These are phyloP conservation scores for Danio tinwini DNA, from an alignment of 2,797 vertebrate species.

Conservation along the genomic window DNA sequence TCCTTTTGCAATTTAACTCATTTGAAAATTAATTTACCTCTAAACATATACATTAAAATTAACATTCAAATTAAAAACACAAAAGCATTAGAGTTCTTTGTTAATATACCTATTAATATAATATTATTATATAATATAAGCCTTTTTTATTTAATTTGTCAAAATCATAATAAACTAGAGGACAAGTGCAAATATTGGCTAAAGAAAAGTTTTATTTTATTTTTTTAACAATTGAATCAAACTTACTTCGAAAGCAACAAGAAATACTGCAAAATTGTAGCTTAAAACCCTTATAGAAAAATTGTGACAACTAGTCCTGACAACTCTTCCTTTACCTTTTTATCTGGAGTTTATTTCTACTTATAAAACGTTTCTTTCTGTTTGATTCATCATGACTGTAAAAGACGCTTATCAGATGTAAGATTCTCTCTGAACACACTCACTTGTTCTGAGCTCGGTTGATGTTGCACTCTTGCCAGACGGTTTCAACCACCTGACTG, in stretches of 20 bases:
- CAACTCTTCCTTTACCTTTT: not conserved
- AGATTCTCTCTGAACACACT: conserved; percentile 60
- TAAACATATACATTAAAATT: too few species aligned
- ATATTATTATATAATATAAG: too few species aligned
- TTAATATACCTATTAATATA: too few species aligned
- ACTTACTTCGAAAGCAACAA: too few species aligned
- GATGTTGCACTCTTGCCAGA: conserved; percentile 99
- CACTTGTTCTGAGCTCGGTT: conserved; percentile 97
- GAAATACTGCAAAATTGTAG: not conserved
- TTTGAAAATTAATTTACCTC: too few species aligned
- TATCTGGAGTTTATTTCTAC: not conserved
- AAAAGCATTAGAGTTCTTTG: too few species aligned
- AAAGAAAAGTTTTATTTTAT: not conserved
- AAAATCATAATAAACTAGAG: too few species aligned
- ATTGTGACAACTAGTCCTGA: not conserved
- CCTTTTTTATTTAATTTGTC: too few species aligned
- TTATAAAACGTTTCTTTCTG: not conserved
- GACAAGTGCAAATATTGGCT: not conserved
- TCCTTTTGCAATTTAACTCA: too few species aligned
- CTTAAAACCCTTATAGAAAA: not conserved
- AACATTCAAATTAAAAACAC: too few species aligned
- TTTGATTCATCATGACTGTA: conserved; percentile 9
- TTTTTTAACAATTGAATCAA: not conserved
- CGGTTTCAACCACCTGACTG: conserved; percentile 92
- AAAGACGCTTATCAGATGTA: conserved; percentile 8